Evolutionary conservation across 2,797 vertebrate genomes (phyloP).

Genomic region (Chelon auratus): DNA sequence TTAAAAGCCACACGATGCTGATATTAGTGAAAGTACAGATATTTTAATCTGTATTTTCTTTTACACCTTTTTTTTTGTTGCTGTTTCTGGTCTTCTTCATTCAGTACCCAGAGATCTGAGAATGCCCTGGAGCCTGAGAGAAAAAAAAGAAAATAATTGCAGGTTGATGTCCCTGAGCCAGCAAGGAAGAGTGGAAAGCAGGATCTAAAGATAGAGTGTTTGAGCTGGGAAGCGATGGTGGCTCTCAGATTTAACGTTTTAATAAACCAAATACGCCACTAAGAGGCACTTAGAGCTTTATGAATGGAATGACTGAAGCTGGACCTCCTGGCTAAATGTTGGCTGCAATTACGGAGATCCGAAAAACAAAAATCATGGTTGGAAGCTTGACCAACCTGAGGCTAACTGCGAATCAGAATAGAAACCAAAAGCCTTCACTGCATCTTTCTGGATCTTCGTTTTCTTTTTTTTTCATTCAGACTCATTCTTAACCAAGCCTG

Average conservation of each 20-base stretch:
- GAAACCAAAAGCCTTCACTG: constrained; percentile 55
- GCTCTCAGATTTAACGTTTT: constrained; percentile 78
- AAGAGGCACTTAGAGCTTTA: constrained; percentile 80
- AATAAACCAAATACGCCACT: constrained; percentile 83
- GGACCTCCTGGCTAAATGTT: constrained; percentile 69
- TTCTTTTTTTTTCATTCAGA: constrained; percentile 34
- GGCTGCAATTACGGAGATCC: constrained; percentile 75
- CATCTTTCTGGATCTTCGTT: constrained; percentile 42
- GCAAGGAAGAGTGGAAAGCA: constrained; percentile 63
- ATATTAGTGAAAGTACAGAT: background rate
- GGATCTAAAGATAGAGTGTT: constrained; percentile 77
- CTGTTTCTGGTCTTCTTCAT: constrained; percentile 13
- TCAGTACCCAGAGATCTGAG: constrained; percentile 39
- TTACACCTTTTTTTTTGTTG: constrained; percentile 5
- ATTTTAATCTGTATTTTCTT: background rate
- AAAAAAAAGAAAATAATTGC: constrained; percentile 69
- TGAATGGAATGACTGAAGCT: constrained; percentile 78
- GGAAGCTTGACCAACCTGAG: constrained; percentile 65
- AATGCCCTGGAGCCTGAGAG: constrained; percentile 47
- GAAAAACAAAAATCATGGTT: constrained; percentile 72
- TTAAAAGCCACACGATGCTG: background rate
- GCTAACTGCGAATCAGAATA: constrained; percentile 66
- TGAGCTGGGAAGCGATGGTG: constrained; percentile 71
- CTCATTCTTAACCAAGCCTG: constrained; percentile 42
- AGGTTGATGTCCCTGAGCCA: constrained; percentile 67